These are phyloP conservation scores for Takifugu bimaculatus DNA, from an alignment of 2,113 vertebrate species.

Conservation along the genomic window DNA sequence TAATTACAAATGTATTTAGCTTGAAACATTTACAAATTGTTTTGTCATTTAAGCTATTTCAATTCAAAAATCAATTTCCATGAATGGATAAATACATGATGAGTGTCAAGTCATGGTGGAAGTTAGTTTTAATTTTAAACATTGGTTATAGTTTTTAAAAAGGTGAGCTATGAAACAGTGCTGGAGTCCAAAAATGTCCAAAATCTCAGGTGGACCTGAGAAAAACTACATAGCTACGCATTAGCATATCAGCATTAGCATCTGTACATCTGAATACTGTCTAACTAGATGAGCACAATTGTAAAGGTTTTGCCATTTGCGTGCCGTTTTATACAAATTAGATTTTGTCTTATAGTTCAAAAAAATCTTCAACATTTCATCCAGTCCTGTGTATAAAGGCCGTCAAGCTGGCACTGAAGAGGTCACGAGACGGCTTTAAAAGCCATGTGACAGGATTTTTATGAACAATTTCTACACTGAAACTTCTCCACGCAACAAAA, in stretches of 20 bases:
- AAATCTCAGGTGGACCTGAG: too few species aligned
- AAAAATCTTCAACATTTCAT: background rate
- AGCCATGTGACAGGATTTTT: slow-evolving; percentile 44
- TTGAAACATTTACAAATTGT: too few species aligned
- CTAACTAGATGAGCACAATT: too few species aligned
- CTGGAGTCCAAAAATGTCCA: background rate
- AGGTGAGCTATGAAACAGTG: background rate
- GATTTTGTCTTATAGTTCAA: background rate
- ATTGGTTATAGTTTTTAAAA: too few species aligned
- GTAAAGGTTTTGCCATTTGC: too few species aligned
- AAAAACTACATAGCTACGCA: slow-evolving; percentile 3
- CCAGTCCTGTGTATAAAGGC: background rate
- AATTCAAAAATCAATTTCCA: too few species aligned
- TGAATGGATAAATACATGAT: too few species aligned
- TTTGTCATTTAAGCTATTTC: too few species aligned
- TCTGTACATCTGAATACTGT: background rate
- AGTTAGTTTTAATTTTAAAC: too few species aligned
- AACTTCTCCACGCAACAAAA: slow-evolving; percentile 13
- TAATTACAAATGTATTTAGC: too few species aligned
- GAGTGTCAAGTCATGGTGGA: too few species aligned
- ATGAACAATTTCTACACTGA: slow-evolving; percentile 14
- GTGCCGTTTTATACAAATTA: too few species aligned
- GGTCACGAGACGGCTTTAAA: slow-evolving; percentile 38
- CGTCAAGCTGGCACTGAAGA: background rate
- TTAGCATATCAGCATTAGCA: slow-evolving; percentile 7